Base-by-base conservation (phyloP, 2,888 invertebrate species). In the Pollenia griseotomentosa region DNA sequence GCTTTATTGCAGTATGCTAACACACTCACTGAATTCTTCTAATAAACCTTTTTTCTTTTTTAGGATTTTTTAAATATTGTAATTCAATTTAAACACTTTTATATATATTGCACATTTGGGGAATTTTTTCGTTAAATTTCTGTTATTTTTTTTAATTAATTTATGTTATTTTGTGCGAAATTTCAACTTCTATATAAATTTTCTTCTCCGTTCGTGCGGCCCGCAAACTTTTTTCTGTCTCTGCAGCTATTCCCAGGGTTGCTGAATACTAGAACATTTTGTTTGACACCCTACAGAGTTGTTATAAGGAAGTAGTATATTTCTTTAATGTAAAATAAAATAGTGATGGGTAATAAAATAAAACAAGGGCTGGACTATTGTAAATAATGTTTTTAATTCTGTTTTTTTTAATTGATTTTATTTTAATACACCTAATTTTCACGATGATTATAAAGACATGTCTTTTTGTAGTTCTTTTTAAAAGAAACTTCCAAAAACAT, bases 161-260 rank as follows among this genome's bases (percentile, higher is more conserved):
- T 84, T 66, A 59, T 63, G 59, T 81, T 81, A 59, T 78, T 84
- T 87, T 87, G 83, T 87, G 87, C 83, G 87, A 87, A 87, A 80
- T 66, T 51, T 57, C 68, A 65, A 78, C 68, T 74, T 66, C 73
- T 61, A 44, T 71, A 63, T 78, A 68, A 73, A 73, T 55, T 70
- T 73, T 73, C 46, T 73, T 77, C 75, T 77, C 83, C 61, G 83
- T 87, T 77, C 77, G 74, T 85, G 79, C 84, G 77, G 75, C 83
- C 74, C 83, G 80, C 80, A 86, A 86, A 75, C 80, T 86, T 83
- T 86, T 85, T 86, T 86, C 86, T 86, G 53, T 33, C 73, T 80
- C 83, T 86, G 79, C 81, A 68, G 19, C 61, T 63, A 75, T 16
- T 16, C 11, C 3, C 86, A 83, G 79, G 23, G 83, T 83, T 86